Conservation (phyloP, 2,797 vertebrate genomes). For the Silurus lanzhouensis region DNA sequence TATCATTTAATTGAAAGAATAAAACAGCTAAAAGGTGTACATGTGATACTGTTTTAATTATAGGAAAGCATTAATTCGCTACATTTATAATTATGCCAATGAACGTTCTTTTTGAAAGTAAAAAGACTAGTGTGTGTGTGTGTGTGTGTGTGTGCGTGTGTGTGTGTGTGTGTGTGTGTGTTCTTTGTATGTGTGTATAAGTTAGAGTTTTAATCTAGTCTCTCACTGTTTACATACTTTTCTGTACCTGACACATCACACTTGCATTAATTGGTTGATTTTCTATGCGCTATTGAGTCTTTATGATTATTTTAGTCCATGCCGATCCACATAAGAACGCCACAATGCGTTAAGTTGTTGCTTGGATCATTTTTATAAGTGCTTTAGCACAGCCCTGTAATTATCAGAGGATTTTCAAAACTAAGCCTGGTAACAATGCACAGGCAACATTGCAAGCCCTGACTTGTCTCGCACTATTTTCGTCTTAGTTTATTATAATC, state of each 20-base stretch:
- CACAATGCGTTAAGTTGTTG: neutral
- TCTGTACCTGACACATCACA: constrained; percentile 14
- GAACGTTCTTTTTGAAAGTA: neutral
- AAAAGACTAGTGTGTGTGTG: neutral
- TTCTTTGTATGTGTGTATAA: neutral
- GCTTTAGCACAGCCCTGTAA: constrained; percentile 30
- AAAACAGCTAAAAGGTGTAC: neutral
- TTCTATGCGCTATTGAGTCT: neutral
- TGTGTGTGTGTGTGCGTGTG: neutral
- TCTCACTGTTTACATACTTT: neutral
- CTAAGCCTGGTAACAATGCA: neutral
- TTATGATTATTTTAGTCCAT: constrained; percentile 16
- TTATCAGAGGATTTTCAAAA: constrained; percentile 31
- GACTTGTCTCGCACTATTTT: neutral
- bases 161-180: neutral
- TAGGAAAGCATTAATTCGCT: neutral
- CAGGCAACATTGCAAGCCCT: neutral
- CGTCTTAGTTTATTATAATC: neutral
- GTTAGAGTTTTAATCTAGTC: neutral
- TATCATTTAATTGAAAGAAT: neutral
- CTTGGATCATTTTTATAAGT: constrained; percentile 6
- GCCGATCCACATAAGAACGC: neutral
- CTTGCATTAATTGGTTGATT: neutral
- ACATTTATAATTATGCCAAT: neutral
- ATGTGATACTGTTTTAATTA: neutral